These are phyloP conservation scores for Catharus fuscescens DNA, from an alignment of 2,113 vertebrate species.

Conservation along the genomic window DNA sequence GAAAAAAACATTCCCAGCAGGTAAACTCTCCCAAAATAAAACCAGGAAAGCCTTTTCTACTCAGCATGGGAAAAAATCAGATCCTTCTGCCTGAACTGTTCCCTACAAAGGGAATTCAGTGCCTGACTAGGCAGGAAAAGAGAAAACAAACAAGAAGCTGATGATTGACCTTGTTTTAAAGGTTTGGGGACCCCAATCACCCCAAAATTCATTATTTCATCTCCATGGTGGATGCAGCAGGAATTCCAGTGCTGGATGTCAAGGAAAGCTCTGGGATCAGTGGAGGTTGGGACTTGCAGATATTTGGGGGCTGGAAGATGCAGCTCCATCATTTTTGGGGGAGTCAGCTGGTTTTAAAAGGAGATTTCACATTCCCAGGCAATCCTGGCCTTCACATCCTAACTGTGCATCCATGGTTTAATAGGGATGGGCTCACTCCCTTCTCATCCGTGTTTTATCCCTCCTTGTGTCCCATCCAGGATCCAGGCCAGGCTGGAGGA, in stretches of 20 bases:
- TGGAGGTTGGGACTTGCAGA: neutral
- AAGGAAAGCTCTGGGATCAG: neutral
- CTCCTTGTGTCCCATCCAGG: neutral
- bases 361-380: neutral
- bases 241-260: neutral
- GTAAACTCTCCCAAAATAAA: neutral
- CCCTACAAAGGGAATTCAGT: neutral
- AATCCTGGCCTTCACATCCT: neutral
- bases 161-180: neutral
- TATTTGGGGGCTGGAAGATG: neutral
- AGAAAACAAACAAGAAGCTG: neutral
- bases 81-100: neutral
- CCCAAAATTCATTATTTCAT: rapidly evolving
- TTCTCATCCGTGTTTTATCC: neutral
- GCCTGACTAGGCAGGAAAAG: neutral
- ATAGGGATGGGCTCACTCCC: neutral
- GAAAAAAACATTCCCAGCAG: neutral
- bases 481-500: neutral
- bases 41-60: neutral
- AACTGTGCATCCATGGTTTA: rapidly evolving
- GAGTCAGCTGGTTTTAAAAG: neutral
- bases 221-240: neutral
- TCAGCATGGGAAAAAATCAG: neutral
- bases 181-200: neutral
- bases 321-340: neutral